phyloP scores from a whole-genome alignment of 2,113 vertebrate genomes.

The Ciconia boyciana region DNA sequence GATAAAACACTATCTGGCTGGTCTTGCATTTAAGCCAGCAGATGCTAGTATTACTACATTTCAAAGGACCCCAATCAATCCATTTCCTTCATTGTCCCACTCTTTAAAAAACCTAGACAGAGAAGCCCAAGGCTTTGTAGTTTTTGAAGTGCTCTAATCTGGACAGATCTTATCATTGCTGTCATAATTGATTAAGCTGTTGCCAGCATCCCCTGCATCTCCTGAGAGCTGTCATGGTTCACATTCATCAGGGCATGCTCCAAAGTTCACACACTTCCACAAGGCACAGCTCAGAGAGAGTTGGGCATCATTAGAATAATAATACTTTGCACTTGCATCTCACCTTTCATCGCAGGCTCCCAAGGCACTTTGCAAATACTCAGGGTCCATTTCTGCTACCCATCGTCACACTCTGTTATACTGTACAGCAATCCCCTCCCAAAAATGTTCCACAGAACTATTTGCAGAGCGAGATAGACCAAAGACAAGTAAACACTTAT shows the following conservation, averaged over 20 bases:
- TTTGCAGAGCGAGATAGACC: not conserved
- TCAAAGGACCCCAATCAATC: constrained; percentile 37
- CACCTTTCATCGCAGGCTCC: constrained; percentile 12
- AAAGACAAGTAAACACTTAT: not conserved
- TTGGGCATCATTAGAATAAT: constrained; percentile 19
- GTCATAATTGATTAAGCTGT: constrained; percentile 68
- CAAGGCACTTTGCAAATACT: not conserved
- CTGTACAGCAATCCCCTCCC: not conserved
- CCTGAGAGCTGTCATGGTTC: constrained; percentile 62
- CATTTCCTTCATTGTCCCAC: constrained; percentile 34
- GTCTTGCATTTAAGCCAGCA: constrained; percentile 36
- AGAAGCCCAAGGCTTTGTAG: constrained; percentile 55
- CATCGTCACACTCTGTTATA: not conserved
- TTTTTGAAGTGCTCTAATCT: constrained; percentile 66
- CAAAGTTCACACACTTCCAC: constrained; percentile 63
- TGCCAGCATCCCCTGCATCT: constrained; percentile 41
- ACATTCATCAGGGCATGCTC: constrained; percentile 60
- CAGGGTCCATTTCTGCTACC: not conserved
- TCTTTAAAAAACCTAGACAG: constrained; percentile 7
- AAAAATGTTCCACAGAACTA: not conserved
- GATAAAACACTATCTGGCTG: not conserved
- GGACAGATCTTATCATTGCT: constrained; percentile 61
- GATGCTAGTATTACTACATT: constrained; percentile 27
- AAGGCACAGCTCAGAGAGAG: constrained; percentile 42
- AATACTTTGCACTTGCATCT: constrained; percentile 28